Evolutionary conservation across 2,797 vertebrate species (phyloP), one percentile per base, ranked within the genome.

Genomic region (Acipenser oxyrinchus): DNA sequence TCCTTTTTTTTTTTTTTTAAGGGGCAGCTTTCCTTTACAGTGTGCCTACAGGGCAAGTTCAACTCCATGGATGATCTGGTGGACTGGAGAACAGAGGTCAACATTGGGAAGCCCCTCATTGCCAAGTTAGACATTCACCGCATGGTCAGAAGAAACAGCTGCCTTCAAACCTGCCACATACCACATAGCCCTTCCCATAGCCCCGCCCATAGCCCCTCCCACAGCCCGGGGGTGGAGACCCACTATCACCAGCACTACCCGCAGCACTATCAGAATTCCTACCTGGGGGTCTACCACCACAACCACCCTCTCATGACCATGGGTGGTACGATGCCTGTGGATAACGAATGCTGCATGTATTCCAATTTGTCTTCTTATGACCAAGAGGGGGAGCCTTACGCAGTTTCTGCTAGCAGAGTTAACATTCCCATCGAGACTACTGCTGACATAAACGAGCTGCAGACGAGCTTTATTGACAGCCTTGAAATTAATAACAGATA

Each of bases 61-160:
- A 76, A 81, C 2, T 85, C 89, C 67, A 75, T 95, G 75, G 93
- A 93, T 3, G 94, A 95, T 2, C 75, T 85, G 0, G 75, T 99
- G 74, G 91, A 94, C 71, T 97, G 96, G 83, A 92, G 84, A 66
- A 93, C 86, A 68, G 88, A 89, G 49, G 82, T 99, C 71, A 87
- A 92, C 55, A 90, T 97, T 0, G 93, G 94, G n/a, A 97, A 95
- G 72, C 96, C 96, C 0, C 92, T 99, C 59, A 93, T 97, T 48
- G 93, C 95, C 49, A 93, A 93, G 62, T 76, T 98, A 68, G 90
- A 94, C 72, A 91, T 98, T 68, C 88, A 94, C 61, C 88, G 89
- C 1, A 82, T 84, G 15, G 71, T 88, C 69, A 76, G 81, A 66
- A 79, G 81, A 10, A 93, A 81, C 60, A 91, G 87, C 71, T 92